Evolutionary conservation across 2,113 vertebrate species (phyloP).

Genomic region (Coregonus clupeaformis): DNA sequence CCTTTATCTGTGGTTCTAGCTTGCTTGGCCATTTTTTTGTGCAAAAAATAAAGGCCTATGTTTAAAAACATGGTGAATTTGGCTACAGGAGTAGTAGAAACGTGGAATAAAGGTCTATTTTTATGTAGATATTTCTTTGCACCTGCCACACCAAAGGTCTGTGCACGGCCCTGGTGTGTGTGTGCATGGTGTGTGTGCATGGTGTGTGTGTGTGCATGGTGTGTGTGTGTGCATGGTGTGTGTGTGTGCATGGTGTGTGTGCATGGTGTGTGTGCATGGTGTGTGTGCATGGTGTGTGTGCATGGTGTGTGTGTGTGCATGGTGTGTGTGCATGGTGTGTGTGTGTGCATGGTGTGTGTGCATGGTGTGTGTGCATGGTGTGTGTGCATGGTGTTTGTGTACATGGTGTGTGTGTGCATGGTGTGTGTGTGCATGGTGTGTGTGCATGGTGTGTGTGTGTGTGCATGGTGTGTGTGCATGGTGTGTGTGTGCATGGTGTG

Average conservation of each 20-base stretch:
- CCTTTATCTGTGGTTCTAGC: too few relatives aligned
- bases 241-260: conserved; percentile 8
- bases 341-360: conserved; percentile 15
- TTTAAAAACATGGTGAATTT: too few relatives aligned
- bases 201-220: conserved; percentile 1
- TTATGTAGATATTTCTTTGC: too few relatives aligned
- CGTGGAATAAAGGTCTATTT: too few relatives aligned
- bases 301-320: too few relatives aligned
- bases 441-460: conserved; percentile 8
- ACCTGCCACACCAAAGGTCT: too few relatives aligned
- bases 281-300: conserved; percentile 15
- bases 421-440: conserved; percentile 19
- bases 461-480: conserved; percentile 13
- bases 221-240: conserved; percentile 19
- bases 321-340: conserved; percentile 6
- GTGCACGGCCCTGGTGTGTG: background rate
- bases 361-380: conserved; percentile 21
- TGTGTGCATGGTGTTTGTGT: conserved; percentile 10
- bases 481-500: conserved; percentile 19
- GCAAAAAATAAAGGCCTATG: too few relatives aligned
- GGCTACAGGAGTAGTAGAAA: too few relatives aligned
- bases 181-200: conserved; percentile 16
- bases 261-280: conserved; percentile 6
- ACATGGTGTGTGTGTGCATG: conserved; percentile 1
- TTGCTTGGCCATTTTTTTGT: too few relatives aligned